phyloP scores from a whole-genome alignment of 2,888 invertebrate genomes.

The Brachyptera putata region DNA sequence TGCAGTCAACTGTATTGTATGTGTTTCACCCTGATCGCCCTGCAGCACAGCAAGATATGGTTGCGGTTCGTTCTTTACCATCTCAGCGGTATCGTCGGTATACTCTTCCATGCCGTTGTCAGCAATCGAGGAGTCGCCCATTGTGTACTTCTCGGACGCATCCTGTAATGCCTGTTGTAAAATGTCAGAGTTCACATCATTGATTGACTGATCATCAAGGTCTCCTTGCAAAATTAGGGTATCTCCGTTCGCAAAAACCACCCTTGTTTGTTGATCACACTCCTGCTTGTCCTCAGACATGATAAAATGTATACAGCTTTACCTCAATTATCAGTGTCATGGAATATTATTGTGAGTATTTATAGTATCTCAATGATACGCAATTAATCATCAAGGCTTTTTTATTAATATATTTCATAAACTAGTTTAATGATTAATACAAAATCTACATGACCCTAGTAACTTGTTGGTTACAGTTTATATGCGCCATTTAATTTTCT shows the following conservation, averaged over 20 bases:
- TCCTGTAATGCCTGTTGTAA: slow-evolving; percentile 33
- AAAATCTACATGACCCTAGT: too few relatives aligned
- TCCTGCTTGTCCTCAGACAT: neutral
- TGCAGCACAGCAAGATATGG: slow-evolving; percentile 16
- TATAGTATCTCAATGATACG: too few relatives aligned
- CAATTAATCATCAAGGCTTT: too few relatives aligned
- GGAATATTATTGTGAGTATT: too few relatives aligned
- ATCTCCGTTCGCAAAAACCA: slow-evolving; percentile 32
- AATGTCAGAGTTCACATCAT: slow-evolving; percentile 33
- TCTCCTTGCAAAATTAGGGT: slow-evolving; percentile 33
- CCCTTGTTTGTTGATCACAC: slow-evolving; percentile 33
- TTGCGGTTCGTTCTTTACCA: too few relatives aligned
- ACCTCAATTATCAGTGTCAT: too few relatives aligned
- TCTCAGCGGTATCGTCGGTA: neutral
- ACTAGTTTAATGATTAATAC: too few relatives aligned
- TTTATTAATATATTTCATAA: too few relatives aligned
- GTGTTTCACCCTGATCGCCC: slow-evolving; percentile 36
- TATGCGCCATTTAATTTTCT: too few relatives aligned
- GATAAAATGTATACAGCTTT: too few relatives aligned
- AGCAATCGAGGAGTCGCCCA: neutral
- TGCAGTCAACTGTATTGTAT: slow-evolving; percentile 43
- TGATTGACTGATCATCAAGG: slow-evolving; percentile 27
- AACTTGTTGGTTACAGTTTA: too few relatives aligned
- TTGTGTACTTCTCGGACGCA: slow-evolving; percentile 18
- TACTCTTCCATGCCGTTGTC: slow-evolving; percentile 4